Percentiles rank a stretch among this genome's conserved stretches.
Conservation (phyloP, 2,797 vertebrate species). For the Zenarchopterus dispar region DNA sequence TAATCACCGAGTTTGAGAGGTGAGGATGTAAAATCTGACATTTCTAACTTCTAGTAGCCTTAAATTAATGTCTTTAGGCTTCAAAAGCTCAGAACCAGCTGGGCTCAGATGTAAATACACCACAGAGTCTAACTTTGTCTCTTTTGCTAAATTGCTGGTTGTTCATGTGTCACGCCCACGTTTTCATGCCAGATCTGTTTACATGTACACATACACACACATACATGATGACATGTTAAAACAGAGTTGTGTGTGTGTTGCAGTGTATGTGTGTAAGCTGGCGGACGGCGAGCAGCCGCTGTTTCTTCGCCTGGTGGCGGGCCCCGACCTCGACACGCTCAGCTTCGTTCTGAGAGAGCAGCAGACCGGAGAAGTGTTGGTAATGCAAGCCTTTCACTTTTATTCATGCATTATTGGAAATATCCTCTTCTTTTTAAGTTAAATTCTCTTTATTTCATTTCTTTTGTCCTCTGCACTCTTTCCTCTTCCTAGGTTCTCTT, state of each 20-base stretch:
- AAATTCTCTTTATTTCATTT: not conserved
- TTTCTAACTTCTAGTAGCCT: not conserved
- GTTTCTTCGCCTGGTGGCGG: constrained; percentile 92
- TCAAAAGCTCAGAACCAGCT: not conserved
- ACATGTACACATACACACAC: constrained; percentile 2
- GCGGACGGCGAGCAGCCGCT: constrained; percentile 92
- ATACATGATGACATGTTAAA: not conserved
- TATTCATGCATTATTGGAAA: not conserved
- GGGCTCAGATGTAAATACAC: not conserved
- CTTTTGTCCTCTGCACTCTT: not conserved
- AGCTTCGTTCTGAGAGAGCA: constrained; percentile 95
- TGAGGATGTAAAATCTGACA: too few species aligned
- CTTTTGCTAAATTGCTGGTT: constrained; percentile 24
- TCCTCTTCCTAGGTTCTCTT: too few species aligned
- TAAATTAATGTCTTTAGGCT: too few species aligned
- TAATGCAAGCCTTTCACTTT: constrained; percentile 46
- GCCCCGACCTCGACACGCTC: constrained; percentile 88
- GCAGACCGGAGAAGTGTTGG: constrained; percentile 95
- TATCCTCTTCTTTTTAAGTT: not conserved
- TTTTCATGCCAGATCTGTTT: constrained; percentile 40
- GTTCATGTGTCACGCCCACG: constrained; percentile 29
- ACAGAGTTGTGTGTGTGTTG: constrained; percentile 56
- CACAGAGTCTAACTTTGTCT: not conserved
- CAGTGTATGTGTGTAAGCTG: constrained; percentile 95
- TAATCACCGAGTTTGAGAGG: too few species aligned